A percentile compares a stretch with the other conserved stretches of the same genome.
phyloP scores from a whole-genome alignment of 2,888 invertebrate species.

The Hirtodrosophila histrioides region DNA sequence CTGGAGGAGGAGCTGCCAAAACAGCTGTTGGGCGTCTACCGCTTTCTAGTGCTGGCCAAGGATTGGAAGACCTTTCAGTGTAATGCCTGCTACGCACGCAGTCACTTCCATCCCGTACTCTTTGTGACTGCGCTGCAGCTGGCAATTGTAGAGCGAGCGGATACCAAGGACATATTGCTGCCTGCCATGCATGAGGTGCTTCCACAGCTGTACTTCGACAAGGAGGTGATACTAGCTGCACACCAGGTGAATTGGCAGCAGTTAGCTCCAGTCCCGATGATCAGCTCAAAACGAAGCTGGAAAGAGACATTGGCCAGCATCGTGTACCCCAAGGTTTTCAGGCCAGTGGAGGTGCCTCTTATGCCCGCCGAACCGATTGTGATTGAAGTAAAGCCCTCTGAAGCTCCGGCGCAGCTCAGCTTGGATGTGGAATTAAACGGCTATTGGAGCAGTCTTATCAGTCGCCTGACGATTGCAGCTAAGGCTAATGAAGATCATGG shows the following conservation, averaged over 20 bases:
- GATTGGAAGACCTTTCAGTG: conserved; percentile 87
- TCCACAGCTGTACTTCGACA: conserved; percentile 90
- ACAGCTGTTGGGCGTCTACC: conserved; percentile 62
- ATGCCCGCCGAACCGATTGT: conserved; percentile 46
- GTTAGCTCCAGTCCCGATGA: conserved; percentile 31
- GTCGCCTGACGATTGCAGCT: conserved; percentile 40
- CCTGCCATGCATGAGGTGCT: conserved; percentile 91
- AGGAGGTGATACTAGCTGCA: conserved; percentile 52
- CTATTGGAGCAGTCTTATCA: conserved; percentile 64
- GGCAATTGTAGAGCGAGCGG: conserved; percentile 88
- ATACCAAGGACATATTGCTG: conserved; percentile 87
- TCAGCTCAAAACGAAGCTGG: conserved; percentile 44
- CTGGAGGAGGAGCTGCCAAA: conserved; percentile 49
- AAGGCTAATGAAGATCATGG: conserved; percentile 4
- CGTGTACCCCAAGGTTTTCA: conserved; percentile 1
- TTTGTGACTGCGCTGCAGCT: conserved; percentile 89
- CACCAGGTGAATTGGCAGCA: conserved; percentile 60
- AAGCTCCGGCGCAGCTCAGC: conserved; percentile 19
- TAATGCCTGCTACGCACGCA: conserved; percentile 87
- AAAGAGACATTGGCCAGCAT: conserved; percentile 20
- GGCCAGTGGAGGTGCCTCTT: neutral
- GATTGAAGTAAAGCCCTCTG: conserved; percentile 26
- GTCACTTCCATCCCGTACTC: conserved; percentile 89
- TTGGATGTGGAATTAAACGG: conserved; percentile 61
- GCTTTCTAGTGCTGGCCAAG: conserved; percentile 84